Base-by-base conservation (phyloP, 2,113 vertebrate genomes). In the Orthonyx spaldingii region DNA sequence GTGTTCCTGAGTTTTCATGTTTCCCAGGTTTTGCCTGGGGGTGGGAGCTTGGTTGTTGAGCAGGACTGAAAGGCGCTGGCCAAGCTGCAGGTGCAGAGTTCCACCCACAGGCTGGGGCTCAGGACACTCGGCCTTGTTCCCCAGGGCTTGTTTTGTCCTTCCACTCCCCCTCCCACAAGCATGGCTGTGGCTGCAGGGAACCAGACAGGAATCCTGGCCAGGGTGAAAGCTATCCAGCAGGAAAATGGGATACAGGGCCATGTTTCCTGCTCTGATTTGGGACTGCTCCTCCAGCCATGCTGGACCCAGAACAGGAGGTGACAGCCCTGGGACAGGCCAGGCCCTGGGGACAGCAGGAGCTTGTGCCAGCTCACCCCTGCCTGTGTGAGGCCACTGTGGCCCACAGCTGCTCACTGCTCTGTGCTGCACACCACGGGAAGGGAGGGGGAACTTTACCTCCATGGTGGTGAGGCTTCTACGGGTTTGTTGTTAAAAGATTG, bases 391-490 rank as follows among this genome's bases (percentile, higher is more conserved):
- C 49, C 14, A 1, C n/a, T 21, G 44, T 10, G 22, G 23, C n/a
- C 33, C 27, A 28, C 9, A 42, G 66, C 49, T 71, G 71, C 30
- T 68, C 21, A 1, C 19, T 26, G 63, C 47, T 68, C 33, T 57
- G 42, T 35, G 42, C 84, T 32, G 52, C 1, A 2, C 7, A 33
- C 10, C 7, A 7, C 21, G 24, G 47, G 14, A 47, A 33, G 37
- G 56, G 15, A 18, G 33, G 9, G 11, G 13, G 9, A 55, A 3
- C 30, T 64, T 55, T 4, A 20, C 47, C 49, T 68, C 30, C 11
- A 0, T 2, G 11, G 57, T 50, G 39, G 20, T 2, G 1, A 4
- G 1, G 49, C 57, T 83, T 57, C 42, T 32, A 16, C 1, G 26
- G 46, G 1, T 22, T 30, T 18, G 55, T 3, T 80, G 39, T 49